Conservation (phyloP, 2,113 vertebrate genomes). For the Alligator mississippiensis region DNA sequence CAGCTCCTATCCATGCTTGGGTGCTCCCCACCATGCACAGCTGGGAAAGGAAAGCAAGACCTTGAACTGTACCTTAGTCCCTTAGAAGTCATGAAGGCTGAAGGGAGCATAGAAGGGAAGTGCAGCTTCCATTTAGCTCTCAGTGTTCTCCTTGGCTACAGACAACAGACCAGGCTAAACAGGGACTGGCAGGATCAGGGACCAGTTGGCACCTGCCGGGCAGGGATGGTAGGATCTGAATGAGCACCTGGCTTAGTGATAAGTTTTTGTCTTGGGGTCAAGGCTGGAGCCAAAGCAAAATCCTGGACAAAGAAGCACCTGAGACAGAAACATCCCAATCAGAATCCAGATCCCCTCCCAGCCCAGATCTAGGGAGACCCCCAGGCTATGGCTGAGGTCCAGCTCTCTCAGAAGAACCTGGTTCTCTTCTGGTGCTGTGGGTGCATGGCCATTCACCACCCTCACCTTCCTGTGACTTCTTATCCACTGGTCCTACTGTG, state of each 20-base stretch:
- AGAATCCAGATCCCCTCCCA: background rate
- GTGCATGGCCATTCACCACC: no score
- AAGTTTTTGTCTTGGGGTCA: background rate
- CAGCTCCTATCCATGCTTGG: background rate
- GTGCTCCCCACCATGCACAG: background rate
- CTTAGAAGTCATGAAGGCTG: background rate
- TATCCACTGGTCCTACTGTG: background rate
- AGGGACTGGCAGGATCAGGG: no score
- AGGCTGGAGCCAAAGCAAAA: background rate
- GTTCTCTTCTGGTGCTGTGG: no score
- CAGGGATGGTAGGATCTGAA: background rate
- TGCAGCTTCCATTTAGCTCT: background rate
- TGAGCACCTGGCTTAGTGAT: background rate
- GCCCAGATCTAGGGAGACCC: no score
- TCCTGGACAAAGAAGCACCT: background rate
- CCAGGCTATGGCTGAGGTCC: no score
- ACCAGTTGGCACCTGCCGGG: no score
- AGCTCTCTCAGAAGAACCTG: no score
- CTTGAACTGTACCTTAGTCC: background rate
- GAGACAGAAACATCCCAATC: background rate
- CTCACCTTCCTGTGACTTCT: background rate
- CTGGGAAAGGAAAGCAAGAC: no score
- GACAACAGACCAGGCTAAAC: no score
- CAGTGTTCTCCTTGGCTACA: background rate
- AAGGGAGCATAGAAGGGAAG: background rate